Evolutionary conservation across 2,113 vertebrate species (phyloP).

Genomic region (Salvelinus sp.): DNA sequence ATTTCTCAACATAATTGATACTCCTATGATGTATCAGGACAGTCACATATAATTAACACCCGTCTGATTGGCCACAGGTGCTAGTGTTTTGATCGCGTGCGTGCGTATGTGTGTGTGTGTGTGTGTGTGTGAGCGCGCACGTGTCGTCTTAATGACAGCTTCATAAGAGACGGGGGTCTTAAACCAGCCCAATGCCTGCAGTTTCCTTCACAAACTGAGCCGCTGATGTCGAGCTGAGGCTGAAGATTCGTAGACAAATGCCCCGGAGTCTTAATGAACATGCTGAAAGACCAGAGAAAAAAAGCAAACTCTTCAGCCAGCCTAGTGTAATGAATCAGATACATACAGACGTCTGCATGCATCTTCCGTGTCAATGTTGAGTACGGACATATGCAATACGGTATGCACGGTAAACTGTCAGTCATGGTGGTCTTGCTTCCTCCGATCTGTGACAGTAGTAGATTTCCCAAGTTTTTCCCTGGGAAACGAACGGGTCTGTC

Average conservation of each 20-base stretch:
- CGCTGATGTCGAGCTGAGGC: not conserved
- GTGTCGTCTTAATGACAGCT: not conserved
- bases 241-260: not conserved
- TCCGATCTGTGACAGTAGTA: not conserved
- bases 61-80: not conserved
- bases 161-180: no score
- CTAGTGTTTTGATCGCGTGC: no score
- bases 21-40: not conserved
- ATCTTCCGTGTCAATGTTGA: not conserved
- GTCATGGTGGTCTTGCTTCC: not conserved
- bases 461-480: not conserved
- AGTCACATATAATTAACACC: not conserved
- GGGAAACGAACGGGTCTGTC: not conserved
- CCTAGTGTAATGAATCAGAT: not conserved
- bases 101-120: not conserved
- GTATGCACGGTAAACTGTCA: not conserved
- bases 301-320: not conserved
- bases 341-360: not conserved
- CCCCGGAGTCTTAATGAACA: not conserved
- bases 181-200: no score
- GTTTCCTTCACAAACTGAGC: no score
- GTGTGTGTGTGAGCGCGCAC: not conserved
- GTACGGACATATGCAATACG: not conserved
- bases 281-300: not conserved
- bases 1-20: conserved; percentile 7